Evolutionary conservation across 2,113 vertebrate genomes (phyloP).

Genomic region (Dicaeum eximium): DNA sequence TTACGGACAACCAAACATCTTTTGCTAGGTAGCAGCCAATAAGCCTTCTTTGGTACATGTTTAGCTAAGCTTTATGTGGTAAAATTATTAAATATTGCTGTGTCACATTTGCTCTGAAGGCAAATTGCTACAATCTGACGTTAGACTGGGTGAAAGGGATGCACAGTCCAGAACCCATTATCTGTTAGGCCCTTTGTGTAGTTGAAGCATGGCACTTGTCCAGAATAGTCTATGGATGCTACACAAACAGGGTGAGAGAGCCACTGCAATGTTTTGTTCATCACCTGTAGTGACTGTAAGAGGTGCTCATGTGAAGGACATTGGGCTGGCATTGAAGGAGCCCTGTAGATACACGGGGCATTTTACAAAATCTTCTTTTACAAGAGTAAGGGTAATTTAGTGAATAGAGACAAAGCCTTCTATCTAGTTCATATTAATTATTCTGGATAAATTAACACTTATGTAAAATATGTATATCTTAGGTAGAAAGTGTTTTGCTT

Average conservation of each 20-base stretch:
- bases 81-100: not conserved
- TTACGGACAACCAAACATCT: not conserved
- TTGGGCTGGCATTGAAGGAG: not conserved
- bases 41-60: not conserved
- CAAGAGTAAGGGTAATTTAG: not conserved
- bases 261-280: not conserved
- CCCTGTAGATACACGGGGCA: fast-evolving
- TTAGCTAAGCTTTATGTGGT: not conserved
- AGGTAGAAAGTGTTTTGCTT: not conserved
- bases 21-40: not conserved
- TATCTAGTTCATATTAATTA: not conserved
- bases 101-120: not conserved
- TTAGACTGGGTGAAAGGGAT: not conserved
- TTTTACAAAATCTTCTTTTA: not conserved
- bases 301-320: not conserved
- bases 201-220: not conserved
- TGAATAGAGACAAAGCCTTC: not conserved
- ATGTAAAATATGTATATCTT: not conserved
- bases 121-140: not conserved
- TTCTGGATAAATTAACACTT: not conserved
- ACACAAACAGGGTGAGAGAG: not conserved
- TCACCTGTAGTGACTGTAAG: not conserved
- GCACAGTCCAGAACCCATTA: not conserved
- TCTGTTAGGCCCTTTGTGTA: conserved; percentile 28
- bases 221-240: not conserved